These are phyloP conservation scores for Echinops telfairi DNA, from an alignment of 2,113 vertebrate species.

Conservation along the genomic window DNA sequence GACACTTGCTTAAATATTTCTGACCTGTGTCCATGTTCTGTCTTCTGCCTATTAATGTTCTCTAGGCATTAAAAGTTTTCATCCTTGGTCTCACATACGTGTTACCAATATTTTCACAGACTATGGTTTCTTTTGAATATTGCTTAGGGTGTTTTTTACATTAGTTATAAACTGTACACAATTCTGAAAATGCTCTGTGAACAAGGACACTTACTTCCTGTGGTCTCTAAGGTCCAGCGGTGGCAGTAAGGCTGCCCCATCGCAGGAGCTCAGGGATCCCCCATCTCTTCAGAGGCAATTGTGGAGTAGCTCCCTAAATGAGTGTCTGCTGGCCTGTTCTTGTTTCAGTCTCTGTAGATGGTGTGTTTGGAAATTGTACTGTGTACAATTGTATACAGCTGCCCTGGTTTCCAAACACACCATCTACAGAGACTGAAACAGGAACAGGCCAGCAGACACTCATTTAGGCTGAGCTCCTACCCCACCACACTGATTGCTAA, in stretches of 20 bases:
- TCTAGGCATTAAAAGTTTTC: conserved; percentile 38
- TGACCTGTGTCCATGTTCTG: conserved; percentile 21
- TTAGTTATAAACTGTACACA: neutral
- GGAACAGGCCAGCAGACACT: neutral
- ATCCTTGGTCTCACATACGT: conserved; percentile 41
- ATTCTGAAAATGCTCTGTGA: conserved; percentile 27
- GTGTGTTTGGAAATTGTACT: neutral
- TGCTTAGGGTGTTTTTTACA: neutral
- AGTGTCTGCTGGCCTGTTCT: neutral
- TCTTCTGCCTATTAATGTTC: conserved; percentile 16
- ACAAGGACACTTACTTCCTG: neutral
- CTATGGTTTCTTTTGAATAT: conserved; percentile 29
- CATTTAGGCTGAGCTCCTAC: neutral
- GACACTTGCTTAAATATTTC: conserved; percentile 33
- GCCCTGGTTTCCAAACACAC: neutral
- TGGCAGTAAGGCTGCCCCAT: neutral
- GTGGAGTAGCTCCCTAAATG: neutral
- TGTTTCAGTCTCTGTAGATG: neutral
- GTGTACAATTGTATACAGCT: neutral
- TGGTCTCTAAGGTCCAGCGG: neutral
- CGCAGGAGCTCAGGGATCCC: neutral
- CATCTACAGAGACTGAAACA: neutral
- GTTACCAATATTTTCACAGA: neutral
- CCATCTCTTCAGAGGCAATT: neutral
- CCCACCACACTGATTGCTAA: neutral